Evolutionary conservation across 1,140 invertebrate species (phyloP).

Genomic region (Saxidomus purpurata): DNA sequence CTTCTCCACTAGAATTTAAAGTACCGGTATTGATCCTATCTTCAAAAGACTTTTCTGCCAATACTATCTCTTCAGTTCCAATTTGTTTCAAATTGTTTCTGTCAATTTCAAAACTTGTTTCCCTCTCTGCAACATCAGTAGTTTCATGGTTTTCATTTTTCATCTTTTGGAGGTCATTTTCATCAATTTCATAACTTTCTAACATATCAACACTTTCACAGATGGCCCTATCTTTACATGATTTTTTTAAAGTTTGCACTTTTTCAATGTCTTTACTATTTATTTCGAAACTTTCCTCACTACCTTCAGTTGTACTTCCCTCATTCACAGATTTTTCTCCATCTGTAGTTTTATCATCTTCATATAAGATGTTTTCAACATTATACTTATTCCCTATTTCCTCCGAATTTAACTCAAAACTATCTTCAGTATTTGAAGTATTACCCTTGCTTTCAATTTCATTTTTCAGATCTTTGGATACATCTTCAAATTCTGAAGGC

Average conservation of each 20-base stretch:
- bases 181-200: slow-evolving; percentile 2
- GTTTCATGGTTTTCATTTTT: not conserved
- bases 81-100: not conserved
- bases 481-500: too few species aligned
- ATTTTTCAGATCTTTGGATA: too few species aligned
- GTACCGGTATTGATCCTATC: not conserved
- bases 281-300: not conserved
- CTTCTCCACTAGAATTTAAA: not conserved
- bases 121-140: not conserved
- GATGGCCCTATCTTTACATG: not conserved
- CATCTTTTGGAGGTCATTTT: not conserved
- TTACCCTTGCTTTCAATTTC: not conserved
- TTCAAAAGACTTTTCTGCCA: not conserved
- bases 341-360: not conserved
- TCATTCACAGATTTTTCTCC: not conserved
- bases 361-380: not conserved
- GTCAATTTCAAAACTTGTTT: not conserved
- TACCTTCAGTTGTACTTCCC: not conserved
- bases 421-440: not conserved
- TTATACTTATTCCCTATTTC: not conserved
- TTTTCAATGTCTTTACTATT: not conserved
- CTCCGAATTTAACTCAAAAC: not conserved
- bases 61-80: not conserved
- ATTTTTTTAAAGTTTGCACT: not conserved
- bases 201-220: not conserved